A percentile compares a stretch with the other conserved stretches of the same genome.
These are phyloP conservation scores for Diloba caeruleocephala DNA, from an alignment of 2,888 invertebrate genomes.

Conservation along the genomic window DNA sequence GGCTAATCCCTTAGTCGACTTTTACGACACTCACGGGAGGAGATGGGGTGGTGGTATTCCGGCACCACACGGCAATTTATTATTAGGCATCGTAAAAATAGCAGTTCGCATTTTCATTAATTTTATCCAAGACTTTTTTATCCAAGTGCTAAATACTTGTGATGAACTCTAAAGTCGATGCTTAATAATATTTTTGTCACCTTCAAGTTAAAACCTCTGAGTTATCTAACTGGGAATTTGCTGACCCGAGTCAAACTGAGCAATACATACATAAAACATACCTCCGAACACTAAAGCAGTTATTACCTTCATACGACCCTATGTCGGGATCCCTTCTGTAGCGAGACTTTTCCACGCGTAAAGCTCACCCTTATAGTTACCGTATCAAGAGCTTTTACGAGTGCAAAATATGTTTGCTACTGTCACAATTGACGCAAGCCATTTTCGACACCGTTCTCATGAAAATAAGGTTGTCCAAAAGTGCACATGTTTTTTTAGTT, in stretches of 20 bases:
- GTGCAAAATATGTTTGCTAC: constrained; percentile 26
- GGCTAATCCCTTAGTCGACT: too few species aligned
- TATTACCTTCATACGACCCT: constrained; percentile 37
- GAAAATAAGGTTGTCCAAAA: neutral
- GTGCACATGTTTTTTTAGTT: constrained; percentile 13
- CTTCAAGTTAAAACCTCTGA: neutral
- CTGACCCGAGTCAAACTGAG: constrained; percentile 25
- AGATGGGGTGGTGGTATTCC: too few species aligned
- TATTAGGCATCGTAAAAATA: too few species aligned
- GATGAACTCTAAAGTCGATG: constrained; percentile 10
- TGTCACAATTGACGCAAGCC: neutral
- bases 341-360: constrained; percentile 16
- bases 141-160: neutral
- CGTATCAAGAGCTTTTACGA: constrained; percentile 19
- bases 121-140: constrained; percentile 3
- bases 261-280: constrained; percentile 40
- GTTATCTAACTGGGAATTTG: constrained; percentile 7
- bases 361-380: constrained; percentile 31
- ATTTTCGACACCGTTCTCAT: constrained; percentile 14
- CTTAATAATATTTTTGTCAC: constrained; percentile 10
- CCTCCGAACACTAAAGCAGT: constrained; percentile 31
- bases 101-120: too few species aligned
- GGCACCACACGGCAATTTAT: too few species aligned
- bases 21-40: too few species aligned
- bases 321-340: constrained; percentile 25